A percentile compares a stretch with the other conserved stretches of the same genome.
Conservation (phyloP, 2,797 vertebrate species). For the Chelidonichthys spinosus region DNA sequence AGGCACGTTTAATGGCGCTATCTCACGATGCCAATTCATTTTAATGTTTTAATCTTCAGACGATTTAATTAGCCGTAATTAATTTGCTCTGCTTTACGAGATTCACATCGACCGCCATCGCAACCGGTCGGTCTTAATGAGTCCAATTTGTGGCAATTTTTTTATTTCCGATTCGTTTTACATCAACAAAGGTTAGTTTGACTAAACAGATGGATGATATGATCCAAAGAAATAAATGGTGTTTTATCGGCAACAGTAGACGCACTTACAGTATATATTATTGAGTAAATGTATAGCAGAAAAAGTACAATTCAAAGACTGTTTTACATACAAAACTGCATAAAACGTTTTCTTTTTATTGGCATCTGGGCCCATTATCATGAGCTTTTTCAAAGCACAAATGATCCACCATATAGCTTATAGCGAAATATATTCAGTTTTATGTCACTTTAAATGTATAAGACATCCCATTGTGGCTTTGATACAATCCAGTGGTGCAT, state of each 20-base stretch:
- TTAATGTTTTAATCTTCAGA: constrained; percentile 40
- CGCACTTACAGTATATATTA: background rate
- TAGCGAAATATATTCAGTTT: no score
- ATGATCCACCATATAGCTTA: background rate
- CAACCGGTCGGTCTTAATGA: background rate
- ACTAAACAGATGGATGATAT: background rate
- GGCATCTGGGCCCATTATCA: background rate
- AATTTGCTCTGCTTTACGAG: constrained; percentile 36
- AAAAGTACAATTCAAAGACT: background rate
- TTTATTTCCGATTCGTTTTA: constrained; percentile 23
- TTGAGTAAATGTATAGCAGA: background rate
- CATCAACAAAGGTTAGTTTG: constrained; percentile 4
- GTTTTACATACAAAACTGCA: background rate
- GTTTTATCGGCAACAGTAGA: background rate
- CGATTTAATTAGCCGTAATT: constrained; percentile 42
- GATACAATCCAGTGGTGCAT: no score
- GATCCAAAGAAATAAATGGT: background rate
- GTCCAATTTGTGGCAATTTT: constrained; percentile 19
- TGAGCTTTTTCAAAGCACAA: background rate
- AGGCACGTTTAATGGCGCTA: constrained; percentile 10
- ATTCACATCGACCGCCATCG: background rate
- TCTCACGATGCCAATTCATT: constrained; percentile 30
- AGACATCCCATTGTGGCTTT: no score
- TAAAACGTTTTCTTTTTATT: background rate
- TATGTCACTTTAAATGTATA: no score